Evolutionary conservation across 2,113 vertebrate species (phyloP).

Genomic region (Micromys minutus): DNA sequence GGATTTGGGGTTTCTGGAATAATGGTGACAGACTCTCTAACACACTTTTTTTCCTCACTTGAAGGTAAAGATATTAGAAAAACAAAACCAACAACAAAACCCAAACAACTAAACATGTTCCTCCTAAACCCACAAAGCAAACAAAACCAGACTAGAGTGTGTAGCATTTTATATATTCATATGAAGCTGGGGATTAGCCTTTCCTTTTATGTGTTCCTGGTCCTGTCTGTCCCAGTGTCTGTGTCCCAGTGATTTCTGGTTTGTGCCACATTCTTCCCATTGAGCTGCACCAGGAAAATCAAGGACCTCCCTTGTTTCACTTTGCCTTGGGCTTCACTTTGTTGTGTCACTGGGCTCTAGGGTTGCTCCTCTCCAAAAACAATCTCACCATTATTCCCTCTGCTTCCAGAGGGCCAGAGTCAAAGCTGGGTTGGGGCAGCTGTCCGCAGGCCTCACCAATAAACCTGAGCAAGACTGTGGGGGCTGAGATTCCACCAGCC

Average conservation of each 20-base stretch:
- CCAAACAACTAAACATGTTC: neutral
- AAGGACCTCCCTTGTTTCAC: neutral
- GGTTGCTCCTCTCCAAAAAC: neutral
- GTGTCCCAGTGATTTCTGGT: neutral
- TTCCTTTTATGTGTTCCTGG: neutral
- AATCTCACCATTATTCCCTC: neutral
- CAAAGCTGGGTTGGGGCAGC: neutral
- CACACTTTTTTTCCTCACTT: neutral
- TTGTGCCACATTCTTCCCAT: neutral
- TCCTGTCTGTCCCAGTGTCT: neutral
- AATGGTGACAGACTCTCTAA: neutral
- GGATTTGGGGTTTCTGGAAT: neutral
- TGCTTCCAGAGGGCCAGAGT: neutral
- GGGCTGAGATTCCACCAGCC: neutral
- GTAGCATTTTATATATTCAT: neutral
- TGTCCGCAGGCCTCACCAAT: neutral
- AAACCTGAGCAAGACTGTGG: fast-evolving
- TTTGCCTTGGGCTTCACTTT: neutral
- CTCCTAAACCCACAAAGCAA: neutral
- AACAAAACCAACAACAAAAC: neutral
- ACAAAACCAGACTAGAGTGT: too few relatives aligned
- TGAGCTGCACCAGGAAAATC: neutral
- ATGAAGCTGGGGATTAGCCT: neutral
- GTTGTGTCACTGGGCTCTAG: neutral
- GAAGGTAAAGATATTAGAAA: neutral